These are phyloP conservation scores for Whitmania pigra DNA, from an alignment of 1,140 invertebrate species.

Conservation along the genomic window DNA sequence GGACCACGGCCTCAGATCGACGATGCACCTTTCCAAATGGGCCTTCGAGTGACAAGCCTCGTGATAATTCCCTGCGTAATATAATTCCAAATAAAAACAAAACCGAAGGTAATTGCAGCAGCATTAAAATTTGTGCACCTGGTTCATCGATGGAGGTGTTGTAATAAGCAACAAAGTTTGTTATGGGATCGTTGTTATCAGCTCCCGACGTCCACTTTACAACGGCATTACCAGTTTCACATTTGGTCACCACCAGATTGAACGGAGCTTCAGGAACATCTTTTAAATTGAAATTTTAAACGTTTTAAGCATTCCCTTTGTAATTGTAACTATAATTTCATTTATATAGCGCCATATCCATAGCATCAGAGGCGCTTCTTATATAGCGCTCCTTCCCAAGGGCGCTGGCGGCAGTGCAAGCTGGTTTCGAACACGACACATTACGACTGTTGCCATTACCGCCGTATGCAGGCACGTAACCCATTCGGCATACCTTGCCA, in stretches of 20 bases:
- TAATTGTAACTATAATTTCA: too few relatives aligned
- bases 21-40: too few relatives aligned
- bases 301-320: background rate
- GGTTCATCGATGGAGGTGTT: constrained; percentile 80
- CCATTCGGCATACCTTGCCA: too few relatives aligned
- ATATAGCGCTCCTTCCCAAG: too few relatives aligned
- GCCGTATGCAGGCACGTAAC: too few relatives aligned
- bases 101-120: too few relatives aligned
- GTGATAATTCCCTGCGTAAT: background rate
- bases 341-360: too few relatives aligned
- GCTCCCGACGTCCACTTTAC: constrained; percentile 73
- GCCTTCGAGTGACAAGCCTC: background rate
- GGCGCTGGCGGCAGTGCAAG: too few relatives aligned
- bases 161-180: constrained; percentile 77
- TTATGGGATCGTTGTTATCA: constrained; percentile 79
- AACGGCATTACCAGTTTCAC: constrained; percentile 44
- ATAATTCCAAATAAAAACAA: background rate
- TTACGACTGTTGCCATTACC: too few relatives aligned
- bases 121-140: constrained; percentile 46
- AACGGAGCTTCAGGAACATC: constrained; percentile 9
- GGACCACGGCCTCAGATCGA: constrained; percentile 57
- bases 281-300: background rate
- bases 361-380: too few relatives aligned
- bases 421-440: too few relatives aligned
- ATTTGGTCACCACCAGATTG: constrained; percentile 1